A percentile compares a stretch with the other conserved stretches of the same genome.
Conservation (phyloP, 2,113 vertebrate species). For the Aspidoscelis tigris region DNA sequence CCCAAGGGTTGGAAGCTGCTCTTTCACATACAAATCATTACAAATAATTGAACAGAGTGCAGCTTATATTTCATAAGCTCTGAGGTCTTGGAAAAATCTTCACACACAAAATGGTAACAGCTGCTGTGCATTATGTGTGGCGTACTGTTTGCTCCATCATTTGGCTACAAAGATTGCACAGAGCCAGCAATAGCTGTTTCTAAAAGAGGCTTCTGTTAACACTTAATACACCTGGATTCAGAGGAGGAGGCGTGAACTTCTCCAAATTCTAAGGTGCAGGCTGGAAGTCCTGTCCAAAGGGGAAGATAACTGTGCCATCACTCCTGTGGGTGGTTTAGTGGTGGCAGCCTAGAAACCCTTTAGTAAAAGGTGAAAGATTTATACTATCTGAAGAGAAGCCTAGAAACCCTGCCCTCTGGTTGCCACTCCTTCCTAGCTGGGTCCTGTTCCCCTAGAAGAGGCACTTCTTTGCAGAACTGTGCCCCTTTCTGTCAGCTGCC, state of each 20-base stretch:
- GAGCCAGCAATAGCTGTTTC: not conserved
- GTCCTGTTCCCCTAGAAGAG: no score
- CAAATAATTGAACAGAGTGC: constrained; percentile 6
- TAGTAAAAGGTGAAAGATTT: no score
- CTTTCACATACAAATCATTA: constrained; percentile 16
- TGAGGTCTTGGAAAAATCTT: constrained; percentile 29
- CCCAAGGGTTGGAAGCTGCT: constrained; percentile 19
- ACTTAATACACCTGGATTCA: not conserved
- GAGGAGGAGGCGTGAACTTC: not conserved
- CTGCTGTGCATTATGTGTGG: constrained; percentile 16
- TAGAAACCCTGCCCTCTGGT: no score
- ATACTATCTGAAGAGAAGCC: no score
- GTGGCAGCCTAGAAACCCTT: no score
- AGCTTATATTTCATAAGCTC: not conserved
- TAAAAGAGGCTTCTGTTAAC: not conserved
- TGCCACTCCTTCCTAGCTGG: no score
- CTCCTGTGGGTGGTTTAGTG: no score
- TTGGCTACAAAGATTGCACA: constrained; percentile 14
- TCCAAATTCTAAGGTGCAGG: no score
- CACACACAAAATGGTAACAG: constrained; percentile 14
- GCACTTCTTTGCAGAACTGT: no score
- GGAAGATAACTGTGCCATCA: not conserved
- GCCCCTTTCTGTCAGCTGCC: no score
- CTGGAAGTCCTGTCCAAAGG: no score
- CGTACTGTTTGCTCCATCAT: not conserved